Percentiles rank a stretch among this genome's conserved stretches.
Evolutionary conservation across 2,113 vertebrate species (phyloP).

Genomic region (Eubucco bourcierii): DNA sequence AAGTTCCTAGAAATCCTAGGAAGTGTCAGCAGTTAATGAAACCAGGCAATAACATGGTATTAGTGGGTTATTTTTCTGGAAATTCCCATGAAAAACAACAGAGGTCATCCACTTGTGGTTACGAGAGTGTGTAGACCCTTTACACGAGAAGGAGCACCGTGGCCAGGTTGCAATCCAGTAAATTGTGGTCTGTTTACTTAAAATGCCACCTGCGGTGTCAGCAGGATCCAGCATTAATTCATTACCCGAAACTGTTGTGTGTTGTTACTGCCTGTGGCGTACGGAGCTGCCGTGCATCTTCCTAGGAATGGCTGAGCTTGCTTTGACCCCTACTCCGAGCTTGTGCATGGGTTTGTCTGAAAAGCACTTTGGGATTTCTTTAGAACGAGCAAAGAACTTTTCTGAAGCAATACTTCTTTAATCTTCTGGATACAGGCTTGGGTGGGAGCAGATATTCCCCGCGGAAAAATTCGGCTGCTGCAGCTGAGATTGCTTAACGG

Average conservation of each 20-base stretch:
- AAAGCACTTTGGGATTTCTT: slow-evolving; percentile 30
- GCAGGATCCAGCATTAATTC: slow-evolving; percentile 32
- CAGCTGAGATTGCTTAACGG: slow-evolving; percentile 54
- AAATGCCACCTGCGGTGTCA: slow-evolving; percentile 18
- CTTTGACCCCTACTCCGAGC: slow-evolving; percentile 10
- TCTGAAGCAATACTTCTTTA: slow-evolving; percentile 13
- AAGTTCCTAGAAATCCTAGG: slow-evolving; percentile 41
- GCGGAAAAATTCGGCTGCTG: slow-evolving; percentile 35
- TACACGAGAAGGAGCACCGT: neutral
- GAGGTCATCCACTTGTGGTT: neutral
- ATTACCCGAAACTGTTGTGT: neutral
- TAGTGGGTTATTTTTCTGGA: slow-evolving; percentile 33
- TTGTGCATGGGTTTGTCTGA: neutral
- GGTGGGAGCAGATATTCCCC: slow-evolving; percentile 56
- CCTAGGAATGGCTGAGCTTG: slow-evolving; percentile 30
- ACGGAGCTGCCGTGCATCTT: neutral
- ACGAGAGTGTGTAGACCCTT: neutral
- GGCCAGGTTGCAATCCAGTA: neutral
- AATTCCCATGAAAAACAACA: slow-evolving; percentile 1
- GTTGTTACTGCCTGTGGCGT: slow-evolving; percentile 10
- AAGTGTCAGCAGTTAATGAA: slow-evolving; percentile 24
- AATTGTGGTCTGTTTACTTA: slow-evolving; percentile 19
- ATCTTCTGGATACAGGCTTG: slow-evolving; percentile 33
- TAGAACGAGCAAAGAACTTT: slow-evolving; percentile 18
- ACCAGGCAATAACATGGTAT: neutral